Evolutionary conservation across 2,113 vertebrate species (phyloP).

Genomic region (Elaphurus davidianus): DNA sequence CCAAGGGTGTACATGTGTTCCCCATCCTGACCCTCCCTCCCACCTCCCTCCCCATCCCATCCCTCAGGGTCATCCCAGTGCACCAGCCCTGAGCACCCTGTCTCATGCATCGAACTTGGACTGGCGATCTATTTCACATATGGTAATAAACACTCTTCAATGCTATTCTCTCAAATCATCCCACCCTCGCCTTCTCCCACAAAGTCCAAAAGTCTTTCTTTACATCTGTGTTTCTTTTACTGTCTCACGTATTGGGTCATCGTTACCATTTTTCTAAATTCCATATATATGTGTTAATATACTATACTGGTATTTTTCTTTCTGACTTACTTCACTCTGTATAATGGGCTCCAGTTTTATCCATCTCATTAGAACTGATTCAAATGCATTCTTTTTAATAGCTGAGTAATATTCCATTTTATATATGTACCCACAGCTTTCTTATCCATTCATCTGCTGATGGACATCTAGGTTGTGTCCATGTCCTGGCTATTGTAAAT

Average conservation of each 20-base stretch:
- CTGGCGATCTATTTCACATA: neutral
- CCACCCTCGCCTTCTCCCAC: neutral
- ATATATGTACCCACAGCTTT: neutral
- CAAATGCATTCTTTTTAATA: neutral
- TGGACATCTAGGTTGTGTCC: neutral
- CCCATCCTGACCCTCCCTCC: neutral
- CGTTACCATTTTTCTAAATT: neutral
- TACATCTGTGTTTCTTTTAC: neutral
- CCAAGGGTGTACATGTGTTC: neutral
- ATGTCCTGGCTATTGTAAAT: neutral
- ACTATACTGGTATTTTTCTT: neutral
- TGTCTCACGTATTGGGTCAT: neutral
- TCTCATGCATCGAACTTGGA: neutral
- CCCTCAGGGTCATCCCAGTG: neutral
- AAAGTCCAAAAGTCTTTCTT: neutral
- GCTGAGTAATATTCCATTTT: neutral
- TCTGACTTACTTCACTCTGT: neutral
- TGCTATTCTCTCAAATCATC: neutral
- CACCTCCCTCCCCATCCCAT: neutral
- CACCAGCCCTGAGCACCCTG: rapidly evolving
- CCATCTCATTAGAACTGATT: neutral
- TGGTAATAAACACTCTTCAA: neutral
- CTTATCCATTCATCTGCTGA: neutral
- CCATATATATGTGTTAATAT: neutral
- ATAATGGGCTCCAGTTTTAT: neutral